Evolutionary conservation across 1,140 invertebrate species (phyloP).

Genomic region (Thereuonema tuberculata): DNA sequence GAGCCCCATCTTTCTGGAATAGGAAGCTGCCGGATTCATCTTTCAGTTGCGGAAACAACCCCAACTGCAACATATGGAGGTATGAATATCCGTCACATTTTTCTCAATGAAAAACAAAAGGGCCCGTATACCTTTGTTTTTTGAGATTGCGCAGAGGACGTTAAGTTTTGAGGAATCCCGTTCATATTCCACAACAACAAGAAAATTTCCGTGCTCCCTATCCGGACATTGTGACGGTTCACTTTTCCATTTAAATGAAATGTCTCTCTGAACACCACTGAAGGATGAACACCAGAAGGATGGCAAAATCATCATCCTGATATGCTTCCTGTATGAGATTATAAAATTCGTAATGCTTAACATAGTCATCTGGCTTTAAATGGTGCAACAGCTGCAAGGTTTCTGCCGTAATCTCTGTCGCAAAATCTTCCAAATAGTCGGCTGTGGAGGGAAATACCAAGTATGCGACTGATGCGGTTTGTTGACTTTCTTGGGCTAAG

Average conservation of each 20-base stretch:
- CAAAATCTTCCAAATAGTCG: conserved; percentile 8
- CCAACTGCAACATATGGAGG: too few species aligned
- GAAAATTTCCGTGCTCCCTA: too few species aligned
- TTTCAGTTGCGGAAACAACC: too few species aligned
- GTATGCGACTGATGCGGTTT: neutral
- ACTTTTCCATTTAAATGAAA: neutral
- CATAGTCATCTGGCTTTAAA: neutral
- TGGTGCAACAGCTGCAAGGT: neutral
- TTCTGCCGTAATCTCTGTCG: neutral
- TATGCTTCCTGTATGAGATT: neutral
- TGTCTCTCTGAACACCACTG: too few species aligned
- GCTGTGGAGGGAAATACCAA: neutral
- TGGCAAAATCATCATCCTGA: neutral
- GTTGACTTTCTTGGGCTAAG: conserved; percentile 7
- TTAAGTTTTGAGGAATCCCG: too few species aligned
- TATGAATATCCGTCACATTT: too few species aligned
- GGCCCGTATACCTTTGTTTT: too few species aligned
- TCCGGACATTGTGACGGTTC: neutral
- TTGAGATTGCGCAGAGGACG: too few species aligned
- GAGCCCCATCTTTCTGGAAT: too few species aligned
- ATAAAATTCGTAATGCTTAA: neutral
- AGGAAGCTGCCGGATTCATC: too few species aligned
- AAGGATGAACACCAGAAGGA: neutral
- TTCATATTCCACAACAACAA: too few species aligned
- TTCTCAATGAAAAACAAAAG: too few species aligned